phyloP scores from a whole-genome alignment of 2,888 invertebrate species.

The Aphodius granarius region DNA sequence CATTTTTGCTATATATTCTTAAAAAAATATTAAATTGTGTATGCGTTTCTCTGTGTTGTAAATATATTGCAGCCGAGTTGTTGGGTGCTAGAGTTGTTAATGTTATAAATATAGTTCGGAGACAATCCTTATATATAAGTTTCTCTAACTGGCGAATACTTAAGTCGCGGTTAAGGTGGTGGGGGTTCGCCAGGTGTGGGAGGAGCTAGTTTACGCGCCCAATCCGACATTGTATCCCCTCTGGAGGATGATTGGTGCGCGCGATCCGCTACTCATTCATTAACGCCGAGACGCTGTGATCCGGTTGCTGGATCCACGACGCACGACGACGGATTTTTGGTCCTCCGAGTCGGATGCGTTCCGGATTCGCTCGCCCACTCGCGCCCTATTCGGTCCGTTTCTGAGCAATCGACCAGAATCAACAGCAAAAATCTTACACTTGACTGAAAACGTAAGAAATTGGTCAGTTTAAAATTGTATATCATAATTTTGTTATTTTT shows the following conservation, averaged over 20 bases:
- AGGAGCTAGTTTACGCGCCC: conserved; percentile 28
- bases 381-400: no score
- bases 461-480: no score
- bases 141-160: conserved; percentile 38
- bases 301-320: no score
- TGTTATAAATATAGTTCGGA: conserved; percentile 39
- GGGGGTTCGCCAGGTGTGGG: conserved; percentile 32
- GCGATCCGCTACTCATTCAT: conserved; percentile 32
- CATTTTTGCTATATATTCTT: conserved; percentile 43
- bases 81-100: conserved; percentile 41
- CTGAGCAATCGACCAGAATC: no score
- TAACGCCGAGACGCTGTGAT: no score
- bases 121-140: conserved; percentile 40
- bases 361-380: no score
- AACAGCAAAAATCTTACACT: no score
- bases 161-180: conserved; percentile 37
- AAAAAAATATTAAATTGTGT: background rate
- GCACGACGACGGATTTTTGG: no score
- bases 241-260: conserved; percentile 33
- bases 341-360: no score
- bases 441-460: no score
- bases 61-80: conserved; percentile 25
- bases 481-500: no score
- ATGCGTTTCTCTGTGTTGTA: background rate
- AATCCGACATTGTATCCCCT: conserved; percentile 29